These are phyloP conservation scores for Danio aesculapii DNA, from an alignment of 2,797 vertebrate genomes.

Conservation along the genomic window DNA sequence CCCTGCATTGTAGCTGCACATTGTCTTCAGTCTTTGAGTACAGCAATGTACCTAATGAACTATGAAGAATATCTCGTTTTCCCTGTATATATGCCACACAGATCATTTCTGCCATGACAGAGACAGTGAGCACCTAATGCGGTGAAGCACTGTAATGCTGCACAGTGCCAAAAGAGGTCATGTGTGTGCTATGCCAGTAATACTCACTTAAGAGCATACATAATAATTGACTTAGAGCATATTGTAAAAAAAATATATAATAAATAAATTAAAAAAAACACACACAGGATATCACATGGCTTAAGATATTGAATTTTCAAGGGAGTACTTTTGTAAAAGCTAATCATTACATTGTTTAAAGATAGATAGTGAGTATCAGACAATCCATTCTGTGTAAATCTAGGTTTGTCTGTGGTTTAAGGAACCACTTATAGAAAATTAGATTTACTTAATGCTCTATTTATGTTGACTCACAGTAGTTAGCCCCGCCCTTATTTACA, in stretches of 20 bases:
- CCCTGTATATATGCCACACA: background rate
- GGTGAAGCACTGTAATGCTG: conserved; percentile 76
- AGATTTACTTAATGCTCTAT: background rate
- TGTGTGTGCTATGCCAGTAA: conserved; percentile 76
- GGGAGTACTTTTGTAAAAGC: background rate
- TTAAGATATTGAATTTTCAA: background rate
- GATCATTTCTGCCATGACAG: conserved; percentile 23
- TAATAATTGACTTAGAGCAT: background rate
- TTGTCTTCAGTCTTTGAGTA: conserved; percentile 37
- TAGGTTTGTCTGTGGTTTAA: background rate
- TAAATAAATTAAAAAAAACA: background rate
- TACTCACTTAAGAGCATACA: conserved; percentile 53
- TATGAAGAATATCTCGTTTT: background rate
- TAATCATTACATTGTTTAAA: no score
- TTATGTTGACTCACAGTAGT: background rate
- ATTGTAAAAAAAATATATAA: background rate
- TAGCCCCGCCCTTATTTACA: background rate
- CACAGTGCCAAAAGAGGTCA: conserved; percentile 82
- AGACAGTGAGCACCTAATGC: conserved; percentile 49
- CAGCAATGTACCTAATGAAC: conserved; percentile 37
- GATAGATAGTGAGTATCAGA: no score
- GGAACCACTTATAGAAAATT: background rate
- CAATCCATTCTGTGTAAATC: no score
- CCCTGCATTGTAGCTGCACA: conserved; percentile 35
- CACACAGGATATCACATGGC: background rate